Evolutionary conservation across 2,888 invertebrate genomes (phyloP), one percentile per base, ranked within the genome.

Genomic region (Pomacea canaliculata): DNA sequence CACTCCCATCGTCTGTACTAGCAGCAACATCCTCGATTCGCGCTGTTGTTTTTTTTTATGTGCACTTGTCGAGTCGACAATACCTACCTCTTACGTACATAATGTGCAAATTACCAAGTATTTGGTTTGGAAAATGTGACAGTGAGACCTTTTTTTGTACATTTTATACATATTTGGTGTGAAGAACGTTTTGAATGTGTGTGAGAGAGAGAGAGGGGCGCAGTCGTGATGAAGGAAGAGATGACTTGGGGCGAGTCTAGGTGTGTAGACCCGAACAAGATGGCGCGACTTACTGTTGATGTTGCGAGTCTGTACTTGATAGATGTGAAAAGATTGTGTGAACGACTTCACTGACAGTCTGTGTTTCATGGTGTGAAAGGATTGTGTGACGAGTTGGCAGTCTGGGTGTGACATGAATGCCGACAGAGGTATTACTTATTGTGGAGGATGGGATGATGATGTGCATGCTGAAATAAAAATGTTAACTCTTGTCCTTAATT

Each of bases 31-130:
- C 16, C 51, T 56, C 12, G 51, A 10, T 16, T 13, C 12, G 51
- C 51, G 51, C 16, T 56, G 51, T 16, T 13, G 51, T 13, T 16
- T 56, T 10, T 10, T 56, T 7, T 56, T 56, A 23, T 23, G 51
- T 10, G 51, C 2, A 56, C 12, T 56, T 56, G 51, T 56, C 51
- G 63, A 18, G 27, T 63, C 59, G 37, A 70, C 70, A 18, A 59
- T 46, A 70, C 70, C 70, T 70, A 70, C 70, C 70, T 70, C 70
- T 27, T 56, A 69, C 46, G 23, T 27, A 56, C 56, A 51, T 70
- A 56, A 70, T 70, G 70, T 70, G 70, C 70, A 70, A 70, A 70
- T 27, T 23, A 70, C 56, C 27, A 49, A 48, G 69, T 69, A 19
- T 69, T 69, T 49, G 62, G 48, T 49, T n/a, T 18, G 37, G 19